Conservation (phyloP, 1,140 invertebrate species). For the Drosophila bipectinata region DNA sequence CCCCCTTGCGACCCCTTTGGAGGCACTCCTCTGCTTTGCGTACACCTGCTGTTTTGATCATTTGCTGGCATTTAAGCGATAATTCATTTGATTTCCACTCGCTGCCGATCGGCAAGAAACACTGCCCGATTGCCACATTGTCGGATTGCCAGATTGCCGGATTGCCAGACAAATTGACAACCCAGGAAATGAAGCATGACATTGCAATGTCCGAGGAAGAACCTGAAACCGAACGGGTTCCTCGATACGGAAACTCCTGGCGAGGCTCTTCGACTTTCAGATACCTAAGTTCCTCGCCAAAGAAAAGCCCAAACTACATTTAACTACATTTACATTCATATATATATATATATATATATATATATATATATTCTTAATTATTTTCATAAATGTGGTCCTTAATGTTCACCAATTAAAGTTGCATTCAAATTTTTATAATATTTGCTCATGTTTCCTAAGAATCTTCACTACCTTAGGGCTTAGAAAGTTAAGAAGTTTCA, state of each 20-base stretch:
- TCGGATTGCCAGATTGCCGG: background rate
- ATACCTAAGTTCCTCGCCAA: conserved; percentile 2
- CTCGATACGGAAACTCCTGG: background rate
- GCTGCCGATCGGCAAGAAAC: conserved; percentile 27
- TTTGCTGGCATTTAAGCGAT: conserved; percentile 53
- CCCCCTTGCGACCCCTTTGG: background rate
- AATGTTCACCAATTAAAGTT: no score
- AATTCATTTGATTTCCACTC: conserved; percentile 46
- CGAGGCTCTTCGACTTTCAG: background rate
- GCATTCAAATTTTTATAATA: no score
- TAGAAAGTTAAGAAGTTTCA: no score
- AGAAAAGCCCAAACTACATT: background rate
- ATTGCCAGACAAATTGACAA: conserved; percentile 72
- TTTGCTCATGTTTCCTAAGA: no score
- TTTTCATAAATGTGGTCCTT: no score
- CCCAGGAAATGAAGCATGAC: conserved; percentile 80
- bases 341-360: no score
- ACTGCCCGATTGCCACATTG: background rate
- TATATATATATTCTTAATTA: no score
- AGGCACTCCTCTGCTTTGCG: background rate
- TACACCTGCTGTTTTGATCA: conserved; percentile 50
- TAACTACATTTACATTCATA: no score
- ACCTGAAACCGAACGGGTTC: conserved; percentile 7
- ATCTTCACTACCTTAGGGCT: no score
- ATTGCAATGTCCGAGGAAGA: conserved; percentile 71